Conservation (phyloP, 2,888 invertebrate species). For the Cheilosia grossa region DNA sequence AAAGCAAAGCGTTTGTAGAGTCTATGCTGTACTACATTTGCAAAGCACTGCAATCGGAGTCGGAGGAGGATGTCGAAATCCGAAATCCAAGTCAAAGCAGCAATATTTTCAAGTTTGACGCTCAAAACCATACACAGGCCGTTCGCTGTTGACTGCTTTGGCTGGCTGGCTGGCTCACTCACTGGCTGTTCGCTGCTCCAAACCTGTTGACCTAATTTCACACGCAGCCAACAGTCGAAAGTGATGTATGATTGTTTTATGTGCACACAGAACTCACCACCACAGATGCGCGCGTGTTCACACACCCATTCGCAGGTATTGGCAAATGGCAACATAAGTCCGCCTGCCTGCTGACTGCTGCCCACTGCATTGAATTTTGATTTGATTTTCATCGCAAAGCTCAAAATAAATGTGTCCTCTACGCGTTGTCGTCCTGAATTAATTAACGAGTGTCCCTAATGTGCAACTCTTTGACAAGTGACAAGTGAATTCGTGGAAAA, state of each 20-base stretch:
- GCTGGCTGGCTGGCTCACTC: constrained; percentile 49
- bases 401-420: constrained; percentile 62
- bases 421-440: constrained; percentile 47
- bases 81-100: constrained; percentile 63
- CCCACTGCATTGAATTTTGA: constrained; percentile 70
- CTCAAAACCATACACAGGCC: constrained; percentile 59
- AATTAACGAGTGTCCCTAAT: constrained; percentile 50
- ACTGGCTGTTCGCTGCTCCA: constrained; percentile 77
- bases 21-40: constrained; percentile 47
- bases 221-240: constrained; percentile 79
- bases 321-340: constrained; percentile 75
- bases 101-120: constrained; percentile 68
- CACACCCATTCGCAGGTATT: constrained; percentile 73
- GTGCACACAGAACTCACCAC: constrained; percentile 70
- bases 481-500: constrained; percentile 74
- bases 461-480: constrained; percentile 57
- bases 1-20: constrained; percentile 36
- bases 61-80: constrained; percentile 71
- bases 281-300: constrained; percentile 76
- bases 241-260: constrained; percentile 78
- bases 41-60: constrained; percentile 57
- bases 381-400: constrained; percentile 63
- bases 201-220: constrained; percentile 84
- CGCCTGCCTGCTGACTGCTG: constrained; percentile 67
- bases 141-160: constrained; percentile 52